phyloP scores from a whole-genome alignment of 2,113 vertebrate genomes.

The Ptilorrhoa leucosticta region DNA sequence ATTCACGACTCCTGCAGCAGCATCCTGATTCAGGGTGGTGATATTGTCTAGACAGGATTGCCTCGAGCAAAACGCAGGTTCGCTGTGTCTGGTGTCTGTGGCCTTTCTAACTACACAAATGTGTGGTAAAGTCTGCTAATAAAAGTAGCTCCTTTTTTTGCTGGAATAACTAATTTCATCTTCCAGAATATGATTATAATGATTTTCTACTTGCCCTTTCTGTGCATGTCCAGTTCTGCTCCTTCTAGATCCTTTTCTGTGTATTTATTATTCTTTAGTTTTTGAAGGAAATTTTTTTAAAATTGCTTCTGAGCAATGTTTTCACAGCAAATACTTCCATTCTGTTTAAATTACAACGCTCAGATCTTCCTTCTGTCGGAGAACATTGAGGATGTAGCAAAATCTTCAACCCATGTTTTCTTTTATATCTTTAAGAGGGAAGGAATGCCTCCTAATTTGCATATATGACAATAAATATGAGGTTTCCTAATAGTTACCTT shows the following conservation, averaged over 20 bases:
- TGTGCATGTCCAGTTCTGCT: not conserved
- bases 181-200: not conserved
- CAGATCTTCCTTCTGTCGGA: not conserved
- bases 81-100: not conserved
- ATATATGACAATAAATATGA: not conserved
- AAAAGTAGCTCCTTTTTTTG: not conserved
- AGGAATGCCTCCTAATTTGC: not conserved
- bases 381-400: not conserved
- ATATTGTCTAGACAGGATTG: not conserved
- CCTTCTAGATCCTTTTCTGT: not conserved
- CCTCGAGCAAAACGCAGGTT: not conserved
- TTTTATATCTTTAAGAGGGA: not conserved
- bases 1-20: rapidly evolving
- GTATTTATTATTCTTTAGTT: not conserved
- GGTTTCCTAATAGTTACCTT: not conserved
- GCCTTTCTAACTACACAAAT: not conserved
- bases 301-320: not conserved
- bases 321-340: not conserved
- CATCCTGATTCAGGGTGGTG: not conserved
- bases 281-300: not conserved
- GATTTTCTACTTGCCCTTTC: not conserved
- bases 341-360: not conserved
- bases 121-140: not conserved
- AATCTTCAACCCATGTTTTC: not conserved
- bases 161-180: not conserved